Conservation (phyloP, 2,113 vertebrate genomes). For the Puntigrus tetrazona region DNA sequence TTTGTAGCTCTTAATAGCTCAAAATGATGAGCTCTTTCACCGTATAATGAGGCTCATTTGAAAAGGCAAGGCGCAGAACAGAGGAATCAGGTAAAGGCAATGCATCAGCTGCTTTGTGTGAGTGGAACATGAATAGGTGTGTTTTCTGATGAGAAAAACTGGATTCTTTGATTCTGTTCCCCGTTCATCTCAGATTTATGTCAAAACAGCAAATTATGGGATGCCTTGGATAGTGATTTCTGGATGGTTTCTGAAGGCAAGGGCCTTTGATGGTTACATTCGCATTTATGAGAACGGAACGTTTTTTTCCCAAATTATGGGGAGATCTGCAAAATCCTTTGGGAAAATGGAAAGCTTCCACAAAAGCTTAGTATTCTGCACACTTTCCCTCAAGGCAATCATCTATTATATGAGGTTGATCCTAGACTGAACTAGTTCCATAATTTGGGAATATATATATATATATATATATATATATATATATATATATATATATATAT, state of each 20-base stretch:
- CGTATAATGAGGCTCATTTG: neutral
- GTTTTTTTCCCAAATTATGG: conserved; percentile 72
- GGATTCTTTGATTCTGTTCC: neutral
- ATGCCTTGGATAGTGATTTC: conserved; percentile 61
- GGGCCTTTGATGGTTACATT: conserved; percentile 65
- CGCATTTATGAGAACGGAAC: conserved; percentile 69
- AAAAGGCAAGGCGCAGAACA: neutral
- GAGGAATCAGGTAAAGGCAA: neutral
- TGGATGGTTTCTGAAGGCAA: conserved; percentile 69
- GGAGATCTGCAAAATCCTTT: conserved; percentile 61
- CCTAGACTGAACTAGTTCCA: neutral
- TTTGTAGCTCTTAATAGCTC: neutral
- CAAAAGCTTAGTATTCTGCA: conserved; percentile 45
- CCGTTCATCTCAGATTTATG: neutral
- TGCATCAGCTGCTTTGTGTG: neutral
- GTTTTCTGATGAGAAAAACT: neutral
- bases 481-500: too few relatives aligned
- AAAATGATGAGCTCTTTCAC: neutral
- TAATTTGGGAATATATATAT: too few relatives aligned
- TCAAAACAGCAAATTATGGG: neutral
- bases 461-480: too few relatives aligned
- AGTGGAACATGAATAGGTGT: neutral
- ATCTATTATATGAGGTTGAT: conserved; percentile 46
- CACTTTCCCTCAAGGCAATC: conserved; percentile 55
- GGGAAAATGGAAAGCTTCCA: conserved; percentile 57